A percentile compares a stretch with the other conserved stretches of the same genome.
Conservation (phyloP, 1,140 invertebrate genomes). For the Drosophila fuyamai region DNA sequence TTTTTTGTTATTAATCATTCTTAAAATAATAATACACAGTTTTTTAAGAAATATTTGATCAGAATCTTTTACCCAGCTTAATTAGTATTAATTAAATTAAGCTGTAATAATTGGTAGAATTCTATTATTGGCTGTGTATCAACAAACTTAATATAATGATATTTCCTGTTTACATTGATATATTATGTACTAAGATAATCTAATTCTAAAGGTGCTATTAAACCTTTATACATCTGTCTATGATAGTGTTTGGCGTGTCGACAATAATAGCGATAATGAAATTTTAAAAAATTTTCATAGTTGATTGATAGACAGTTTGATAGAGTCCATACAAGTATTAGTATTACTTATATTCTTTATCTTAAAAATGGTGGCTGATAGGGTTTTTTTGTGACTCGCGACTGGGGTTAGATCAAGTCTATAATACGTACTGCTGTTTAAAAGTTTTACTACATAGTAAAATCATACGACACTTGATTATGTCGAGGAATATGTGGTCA, state of each 20-base stretch:
- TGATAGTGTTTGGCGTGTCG: neutral
- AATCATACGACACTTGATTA: constrained; percentile 13
- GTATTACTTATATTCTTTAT: constrained; percentile 2
- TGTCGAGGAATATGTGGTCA: neutral
- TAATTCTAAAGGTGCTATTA: neutral
- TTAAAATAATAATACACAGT: neutral
- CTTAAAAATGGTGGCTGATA: constrained; percentile 11
- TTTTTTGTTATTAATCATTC: too few species aligned
- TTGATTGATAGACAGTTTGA: constrained; percentile 10
- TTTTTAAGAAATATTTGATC: too few species aligned
- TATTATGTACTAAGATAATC: neutral
- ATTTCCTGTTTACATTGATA: neutral
- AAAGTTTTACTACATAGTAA: neutral
- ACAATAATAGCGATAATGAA: constrained; percentile 9
- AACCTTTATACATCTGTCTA: neutral
- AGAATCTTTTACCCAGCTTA: too few species aligned
- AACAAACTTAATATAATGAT: neutral
- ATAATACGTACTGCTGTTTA: neutral
- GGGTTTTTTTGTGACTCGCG: neutral
- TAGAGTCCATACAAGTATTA: constrained; percentile 4
- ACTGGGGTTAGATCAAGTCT: neutral
- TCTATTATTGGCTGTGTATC: neutral
- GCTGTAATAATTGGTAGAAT: too few species aligned
- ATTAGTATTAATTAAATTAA: too few species aligned
- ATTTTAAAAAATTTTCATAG: constrained; percentile 7